Conservation (phyloP, 2,797 vertebrate species). For the Erethizon dorsatum region DNA sequence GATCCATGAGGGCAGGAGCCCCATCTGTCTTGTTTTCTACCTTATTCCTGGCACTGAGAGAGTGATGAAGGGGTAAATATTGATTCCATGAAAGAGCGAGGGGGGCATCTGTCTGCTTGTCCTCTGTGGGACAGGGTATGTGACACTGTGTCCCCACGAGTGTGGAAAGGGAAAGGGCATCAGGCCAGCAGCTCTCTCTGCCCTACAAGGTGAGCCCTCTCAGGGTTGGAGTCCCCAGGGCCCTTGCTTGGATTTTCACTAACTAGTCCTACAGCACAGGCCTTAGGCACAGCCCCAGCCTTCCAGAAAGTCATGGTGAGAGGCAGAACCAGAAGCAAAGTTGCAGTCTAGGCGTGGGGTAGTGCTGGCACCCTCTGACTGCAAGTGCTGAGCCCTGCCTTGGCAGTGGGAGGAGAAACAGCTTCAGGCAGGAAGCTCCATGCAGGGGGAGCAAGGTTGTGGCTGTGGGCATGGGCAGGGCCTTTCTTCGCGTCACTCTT, state of each 20-base stretch:
- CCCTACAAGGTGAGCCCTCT: background rate
- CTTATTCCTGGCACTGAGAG: background rate
- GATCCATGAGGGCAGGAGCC: background rate
- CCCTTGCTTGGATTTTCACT: background rate
- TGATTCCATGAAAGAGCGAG: background rate
- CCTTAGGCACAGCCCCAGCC: background rate
- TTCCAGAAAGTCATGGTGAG: background rate
- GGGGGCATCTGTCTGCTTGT: background rate
- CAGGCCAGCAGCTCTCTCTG: rapidly evolving
- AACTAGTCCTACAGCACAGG: rapidly evolving
- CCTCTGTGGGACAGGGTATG: background rate
- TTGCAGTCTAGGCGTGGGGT: background rate
- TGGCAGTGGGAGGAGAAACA: background rate
- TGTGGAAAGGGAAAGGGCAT: background rate
- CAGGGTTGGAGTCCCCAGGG: background rate
- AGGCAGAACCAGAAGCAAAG: too few species aligned
- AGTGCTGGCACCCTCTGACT: rapidly evolving
- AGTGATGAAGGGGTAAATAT: background rate
- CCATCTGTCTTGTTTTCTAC: background rate
- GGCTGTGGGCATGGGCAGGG: rapidly evolving
- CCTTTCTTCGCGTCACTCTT: background rate
- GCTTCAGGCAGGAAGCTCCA: background rate
- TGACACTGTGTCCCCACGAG: background rate
- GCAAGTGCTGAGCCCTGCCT: background rate
- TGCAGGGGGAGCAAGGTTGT: too few species aligned